Base-by-base conservation (phyloP, 1,140 invertebrate genomes). In the Drosophila grimshawi region DNA sequence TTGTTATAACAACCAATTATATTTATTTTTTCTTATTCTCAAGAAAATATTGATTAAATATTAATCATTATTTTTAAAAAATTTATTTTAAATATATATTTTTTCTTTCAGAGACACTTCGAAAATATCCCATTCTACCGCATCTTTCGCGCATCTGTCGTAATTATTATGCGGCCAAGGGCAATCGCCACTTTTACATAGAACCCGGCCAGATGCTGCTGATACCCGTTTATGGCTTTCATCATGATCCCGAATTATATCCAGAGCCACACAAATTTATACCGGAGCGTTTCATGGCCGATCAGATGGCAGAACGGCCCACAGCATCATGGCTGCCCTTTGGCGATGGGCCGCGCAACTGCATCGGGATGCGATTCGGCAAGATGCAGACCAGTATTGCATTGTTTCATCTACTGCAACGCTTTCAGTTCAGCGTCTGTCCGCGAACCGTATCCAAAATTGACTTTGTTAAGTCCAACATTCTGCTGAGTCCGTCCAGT, bases 211-310 rank as follows among this genome's bases (percentile, higher is more conserved):
- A 89, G 4, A 92, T 93, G 8, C 80, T 95, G 0, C 56, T 94
- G 2, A 94, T 96, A 41, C 95, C 95, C 0, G 92, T 94, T 0
- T 93, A 93, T 72, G 94, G 92, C 4, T 93, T 96, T 33, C 96
- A 96, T 72, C 92, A 93, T 33, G 94, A 95, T 91, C 78, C 93
- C 5, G 76, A 81, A 4, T 85, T 94, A 46, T 96, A 93, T 78
- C 93, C 93, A 0, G 92, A 95, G 49, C 95, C 95, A 2, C 92
- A 95, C 6, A 78, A 91, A 43, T 95, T 94, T 64, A 93, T 94
- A 76, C 95, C 95, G 0, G 94, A 95, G 60, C 88, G 95, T 57
- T 95, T 92, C 43, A 3, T 71, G 11, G 93, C 94, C 5, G 92
- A 93, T 45, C 91, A 93, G 43, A 53, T 89, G 7, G 52, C 78